Evolutionary conservation across 1,140 invertebrate species (phyloP).

Genomic region (Rhizoglyphus robini): DNA sequence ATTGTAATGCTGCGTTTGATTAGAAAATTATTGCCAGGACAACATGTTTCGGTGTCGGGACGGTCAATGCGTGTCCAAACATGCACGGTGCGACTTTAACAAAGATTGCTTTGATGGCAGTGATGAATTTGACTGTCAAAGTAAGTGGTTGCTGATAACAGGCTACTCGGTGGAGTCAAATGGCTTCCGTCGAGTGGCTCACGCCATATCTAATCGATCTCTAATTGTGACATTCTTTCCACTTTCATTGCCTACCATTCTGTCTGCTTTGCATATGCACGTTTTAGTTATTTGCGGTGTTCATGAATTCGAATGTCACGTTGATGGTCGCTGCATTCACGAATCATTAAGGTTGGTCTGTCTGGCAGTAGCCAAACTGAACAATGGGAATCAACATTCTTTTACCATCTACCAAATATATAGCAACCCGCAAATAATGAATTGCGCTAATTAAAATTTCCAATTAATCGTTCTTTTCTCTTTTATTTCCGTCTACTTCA

Average conservation of each 20-base stretch:
- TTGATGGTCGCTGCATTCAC: slow-evolving; percentile 9
- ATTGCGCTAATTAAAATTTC: neutral
- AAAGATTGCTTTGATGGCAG: slow-evolving; percentile 33
- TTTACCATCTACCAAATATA: neutral
- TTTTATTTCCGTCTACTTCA: neutral
- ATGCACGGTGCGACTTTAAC: slow-evolving; percentile 54
- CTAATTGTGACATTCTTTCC: neutral
- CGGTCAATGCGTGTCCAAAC: slow-evolving; percentile 63
- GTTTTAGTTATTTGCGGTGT: slow-evolving; percentile 3
- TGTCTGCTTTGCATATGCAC: neutral
- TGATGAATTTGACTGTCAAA: slow-evolving; percentile 29
- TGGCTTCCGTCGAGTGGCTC: neutral
- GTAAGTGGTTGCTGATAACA: slow-evolving; percentile 20
- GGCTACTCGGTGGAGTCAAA: too few species aligned
- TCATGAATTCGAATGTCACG: slow-evolving; percentile 10
- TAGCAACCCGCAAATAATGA: too few species aligned
- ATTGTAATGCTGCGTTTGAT: neutral
- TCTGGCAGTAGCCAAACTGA: too few species aligned
- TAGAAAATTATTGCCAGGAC: neutral
- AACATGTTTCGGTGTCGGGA: slow-evolving; percentile 28
- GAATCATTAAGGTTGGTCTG: slow-evolving; percentile 19
- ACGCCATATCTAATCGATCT: neutral
- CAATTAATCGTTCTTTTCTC: neutral
- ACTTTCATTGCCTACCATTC: neutral
- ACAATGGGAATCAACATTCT: too few species aligned